Evolutionary conservation across 2,888 invertebrate species (phyloP), one percentile per base, ranked within the genome.

Genomic region (Cerastoderma edule): DNA sequence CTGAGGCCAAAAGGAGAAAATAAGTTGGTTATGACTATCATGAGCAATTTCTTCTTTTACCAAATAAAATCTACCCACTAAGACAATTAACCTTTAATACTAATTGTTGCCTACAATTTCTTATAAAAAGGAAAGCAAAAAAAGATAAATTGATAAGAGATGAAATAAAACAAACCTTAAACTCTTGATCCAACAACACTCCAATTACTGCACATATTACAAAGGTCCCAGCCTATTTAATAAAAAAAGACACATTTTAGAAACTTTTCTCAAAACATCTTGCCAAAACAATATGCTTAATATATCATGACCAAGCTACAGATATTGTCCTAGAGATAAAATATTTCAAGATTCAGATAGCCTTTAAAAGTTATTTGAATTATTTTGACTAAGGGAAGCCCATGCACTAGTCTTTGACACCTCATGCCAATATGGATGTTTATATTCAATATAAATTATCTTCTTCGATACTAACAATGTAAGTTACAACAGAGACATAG

Each of bases 101-200:
- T n/a, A n/a, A n/a, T n/a, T n/a, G 50, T 50, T 50, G 6, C n/a
- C 10, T 13, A 22, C 50, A 50, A 13, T 50, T 50, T 50, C 50
- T 50, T 50, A 5, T n/a, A 16, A 50, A 10, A 22, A 50, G 22
- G 5, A 8, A 19, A 27, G 1, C 50, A 1, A 24, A 24, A 1
- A 1, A 50, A 50, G 24, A 50, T 27, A 50, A 24, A 24, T 1
- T 50, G 50, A 27, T 10, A 8, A 2, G 24, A 22, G 50, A n/a
- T n/a, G n/a, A n/a, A 27, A 50, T 13, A 50, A 50, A 50, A 22
- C 56, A n/a, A 33, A 57, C 57, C 32, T 57, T 57, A 32, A 57
- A 32, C n/a, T 57, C 57, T 13, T 57, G 57, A 57, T 57, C 57
- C 22, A 57, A 13, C 22, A 24, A n/a, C 0, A 57, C 57, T 13